A percentile compares a stretch with the other conserved stretches of the same genome.
phyloP scores from a whole-genome alignment of 2,888 invertebrate genomes.

The Xestia sexstrigata region DNA sequence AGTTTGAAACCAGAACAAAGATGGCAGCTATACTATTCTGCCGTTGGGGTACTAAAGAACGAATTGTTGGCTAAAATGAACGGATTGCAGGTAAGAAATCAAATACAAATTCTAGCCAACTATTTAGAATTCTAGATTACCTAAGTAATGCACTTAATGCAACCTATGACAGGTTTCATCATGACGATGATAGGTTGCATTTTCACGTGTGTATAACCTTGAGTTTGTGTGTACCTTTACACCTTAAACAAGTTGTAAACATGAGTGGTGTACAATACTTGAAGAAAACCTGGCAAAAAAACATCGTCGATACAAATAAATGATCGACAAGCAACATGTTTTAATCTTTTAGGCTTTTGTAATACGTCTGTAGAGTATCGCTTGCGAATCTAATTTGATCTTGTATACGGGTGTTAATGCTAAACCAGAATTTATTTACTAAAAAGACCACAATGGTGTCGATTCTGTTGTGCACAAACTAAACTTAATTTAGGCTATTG shows the following conservation, averaged over 20 bases:
- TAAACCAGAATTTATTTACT: not conserved
- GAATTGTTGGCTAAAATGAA: conserved; percentile 78
- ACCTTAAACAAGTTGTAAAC: not conserved
- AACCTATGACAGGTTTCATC: too few relatives aligned
- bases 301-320: not conserved
- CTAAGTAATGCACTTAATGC: not conserved
- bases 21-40: conserved; percentile 81
- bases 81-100: conserved; percentile 73
- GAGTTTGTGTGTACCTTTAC: too few relatives aligned
- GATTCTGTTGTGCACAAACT: too few relatives aligned
- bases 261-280: not conserved
- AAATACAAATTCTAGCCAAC: not conserved
- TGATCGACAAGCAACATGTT: not conserved
- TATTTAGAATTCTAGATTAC: not conserved
- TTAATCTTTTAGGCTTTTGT: not conserved
- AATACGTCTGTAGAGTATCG: not conserved
- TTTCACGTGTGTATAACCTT: too few relatives aligned
- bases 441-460: not conserved
- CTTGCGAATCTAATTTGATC: not conserved
- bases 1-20: conserved; percentile 74
- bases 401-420: not conserved
- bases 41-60: conserved; percentile 73
- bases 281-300: not conserved
- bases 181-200: too few relatives aligned
- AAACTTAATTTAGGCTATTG: too few relatives aligned